A percentile compares a stretch with the other conserved stretches of the same genome.
Conservation (phyloP, 2,113 vertebrate genomes). For the Passer domesticus region DNA sequence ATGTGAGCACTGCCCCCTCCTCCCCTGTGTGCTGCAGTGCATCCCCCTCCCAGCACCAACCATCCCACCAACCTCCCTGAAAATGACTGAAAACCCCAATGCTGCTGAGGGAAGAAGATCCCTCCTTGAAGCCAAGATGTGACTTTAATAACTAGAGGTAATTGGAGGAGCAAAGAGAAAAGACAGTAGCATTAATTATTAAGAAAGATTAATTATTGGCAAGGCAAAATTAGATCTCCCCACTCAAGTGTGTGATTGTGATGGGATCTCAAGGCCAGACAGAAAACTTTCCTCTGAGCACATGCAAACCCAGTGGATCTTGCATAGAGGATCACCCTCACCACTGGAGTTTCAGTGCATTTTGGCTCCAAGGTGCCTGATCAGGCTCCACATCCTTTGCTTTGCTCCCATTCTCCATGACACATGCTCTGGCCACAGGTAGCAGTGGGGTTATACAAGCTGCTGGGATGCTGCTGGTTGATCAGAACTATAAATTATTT, state of each 20-base stretch:
- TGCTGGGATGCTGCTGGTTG: no score
- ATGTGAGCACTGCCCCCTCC: rapidly evolving
- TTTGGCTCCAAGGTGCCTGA: not conserved
- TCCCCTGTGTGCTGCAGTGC: not conserved
- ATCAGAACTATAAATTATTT: not conserved
- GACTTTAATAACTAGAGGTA: not conserved
- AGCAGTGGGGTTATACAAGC: not conserved
- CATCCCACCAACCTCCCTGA: not conserved
- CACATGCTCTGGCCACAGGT: rapidly evolving
- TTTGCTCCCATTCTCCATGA: not conserved
- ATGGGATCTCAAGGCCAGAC: not conserved
- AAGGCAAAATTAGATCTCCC: not conserved
- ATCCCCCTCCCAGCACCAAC: not conserved
- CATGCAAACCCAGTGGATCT: not conserved
- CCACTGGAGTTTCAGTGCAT: rapidly evolving
- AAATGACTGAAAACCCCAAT: not conserved
- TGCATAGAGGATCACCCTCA: not conserved
- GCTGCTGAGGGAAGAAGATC: not conserved
- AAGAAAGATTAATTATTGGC: not conserved
- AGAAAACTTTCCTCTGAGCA: not conserved
- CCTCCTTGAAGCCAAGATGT: not conserved
- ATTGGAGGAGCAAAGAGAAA: not conserved
- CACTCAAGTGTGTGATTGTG: not conserved
- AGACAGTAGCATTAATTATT: not conserved
- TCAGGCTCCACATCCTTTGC: not conserved